Percentiles rank a stretch among this genome's conserved stretches.
Conservation (phyloP, 2,113 vertebrate genomes). For the Coptodon bakossiorum region DNA sequence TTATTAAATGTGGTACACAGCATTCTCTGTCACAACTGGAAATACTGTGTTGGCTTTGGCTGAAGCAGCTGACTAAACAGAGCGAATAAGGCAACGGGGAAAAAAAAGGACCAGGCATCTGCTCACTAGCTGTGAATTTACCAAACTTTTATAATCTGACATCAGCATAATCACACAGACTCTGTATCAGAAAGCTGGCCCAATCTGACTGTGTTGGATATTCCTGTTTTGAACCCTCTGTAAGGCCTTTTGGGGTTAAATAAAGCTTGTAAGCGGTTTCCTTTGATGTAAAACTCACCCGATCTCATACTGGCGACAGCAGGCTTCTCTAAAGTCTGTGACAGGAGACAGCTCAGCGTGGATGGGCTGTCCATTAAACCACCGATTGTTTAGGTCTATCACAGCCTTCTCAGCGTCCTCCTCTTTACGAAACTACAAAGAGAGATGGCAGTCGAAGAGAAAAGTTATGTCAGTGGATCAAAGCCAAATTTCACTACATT, state of each 20-base stretch:
- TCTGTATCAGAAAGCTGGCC: not conserved
- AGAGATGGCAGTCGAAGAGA: not conserved
- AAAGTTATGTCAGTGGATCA: not conserved
- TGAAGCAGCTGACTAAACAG: not conserved
- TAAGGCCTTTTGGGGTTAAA: not conserved
- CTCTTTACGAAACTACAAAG: conserved; percentile 85
- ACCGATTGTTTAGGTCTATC: conserved; percentile 96
- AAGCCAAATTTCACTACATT: not conserved
- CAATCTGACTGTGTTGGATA: not conserved
- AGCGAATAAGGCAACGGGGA: not conserved
- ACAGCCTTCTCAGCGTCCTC: conserved; percentile 97
- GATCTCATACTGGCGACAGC: conserved; percentile 98
- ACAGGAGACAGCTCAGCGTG: conserved; percentile 96
- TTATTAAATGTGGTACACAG: not conserved
- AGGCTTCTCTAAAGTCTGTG: conserved; percentile 99
- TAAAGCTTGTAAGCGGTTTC: not conserved
- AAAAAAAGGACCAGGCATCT: not conserved
- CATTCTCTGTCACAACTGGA: not conserved
- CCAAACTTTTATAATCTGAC: not conserved
- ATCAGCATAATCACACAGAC: not conserved
- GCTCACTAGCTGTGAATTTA: not conserved
- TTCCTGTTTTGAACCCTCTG: not conserved
- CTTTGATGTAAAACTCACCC: conserved; percentile 73
- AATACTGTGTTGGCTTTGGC: not conserved
- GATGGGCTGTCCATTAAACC: conserved; percentile 97